Evolutionary conservation across 2,888 invertebrate genomes (phyloP), one percentile per base, ranked within the genome.

Genomic region (Phaonia tiefii): DNA sequence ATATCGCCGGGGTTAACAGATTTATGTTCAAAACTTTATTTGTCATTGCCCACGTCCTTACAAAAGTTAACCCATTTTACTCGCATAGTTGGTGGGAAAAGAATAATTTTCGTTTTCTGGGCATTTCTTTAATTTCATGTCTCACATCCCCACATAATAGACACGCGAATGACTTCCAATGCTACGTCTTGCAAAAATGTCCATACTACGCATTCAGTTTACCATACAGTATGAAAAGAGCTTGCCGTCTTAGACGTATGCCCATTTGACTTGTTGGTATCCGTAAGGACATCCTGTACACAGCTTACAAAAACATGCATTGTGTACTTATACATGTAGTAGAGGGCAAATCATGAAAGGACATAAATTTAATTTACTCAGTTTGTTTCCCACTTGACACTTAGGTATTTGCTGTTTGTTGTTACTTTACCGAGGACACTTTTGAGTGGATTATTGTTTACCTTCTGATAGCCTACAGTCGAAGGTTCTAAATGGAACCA

Each of bases 331-430:
- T 26, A 60, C 11, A 63, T 8, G 13, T 17, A 63, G 42, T n/a
- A n/a, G n/a, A n/a, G n/a, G n/a, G n/a, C n/a, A n/a, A n/a, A n/a
- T n/a, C 39, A 63, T 22, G 42, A 63, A 39, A 20, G 42, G 63
- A 42, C 39, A 63, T 22, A 8, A 4, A 54, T 3, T 22, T 26
- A 11, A 39, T 42, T 39, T 2, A 11, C 11, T 39, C 20, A 15
- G 8, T 39, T 60, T 39, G n/a, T 49, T 15, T 5, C 42, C 37
- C 39, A 20, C 22, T 63, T 10, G 37, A 63, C 22, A 63, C 42
- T 63, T n/a, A n/a, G 44, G 7, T 4, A 44, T 56, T 31, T 31
- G 56, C 15, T 56, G 39, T 60, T 60, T 63, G 37, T 63, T 63
- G 63, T 63, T 42, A 39, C 13, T 22, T 42, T n/a, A 39, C 63